A percentile compares a stretch with the other conserved stretches of the same genome.
Evolutionary conservation across 2,113 vertebrate species (phyloP).

Genomic region (Turdus rufiventris): DNA sequence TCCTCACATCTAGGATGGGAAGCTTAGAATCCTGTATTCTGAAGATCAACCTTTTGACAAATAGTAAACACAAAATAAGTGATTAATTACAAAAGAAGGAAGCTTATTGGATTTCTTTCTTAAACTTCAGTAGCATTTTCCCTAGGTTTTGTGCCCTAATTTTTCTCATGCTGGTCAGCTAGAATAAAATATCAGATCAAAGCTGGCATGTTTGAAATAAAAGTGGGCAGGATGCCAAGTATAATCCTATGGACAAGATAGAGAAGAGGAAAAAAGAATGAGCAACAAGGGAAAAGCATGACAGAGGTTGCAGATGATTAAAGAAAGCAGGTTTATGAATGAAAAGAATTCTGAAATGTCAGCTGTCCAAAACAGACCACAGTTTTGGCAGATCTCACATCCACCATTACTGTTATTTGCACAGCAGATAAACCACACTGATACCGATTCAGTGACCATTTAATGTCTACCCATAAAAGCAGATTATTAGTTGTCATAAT

Average conservation of each 20-base stretch:
- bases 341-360: background rate
- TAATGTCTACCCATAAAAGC: background rate
- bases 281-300: background rate
- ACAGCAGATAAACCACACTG: background rate
- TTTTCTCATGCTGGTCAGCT: background rate
- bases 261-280: background rate
- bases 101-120: background rate
- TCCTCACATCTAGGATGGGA: background rate
- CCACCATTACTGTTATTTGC: background rate
- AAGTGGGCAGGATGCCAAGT: background rate
- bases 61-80: background rate
- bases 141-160: background rate
- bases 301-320: background rate
- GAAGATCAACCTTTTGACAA: background rate
- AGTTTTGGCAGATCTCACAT: background rate
- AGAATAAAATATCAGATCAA: background rate
- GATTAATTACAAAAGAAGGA: background rate
- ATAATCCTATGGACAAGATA: background rate
- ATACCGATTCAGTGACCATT: background rate
- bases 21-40: background rate
- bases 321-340: background rate
- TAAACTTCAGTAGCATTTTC: background rate
- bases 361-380: background rate
- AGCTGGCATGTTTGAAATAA: background rate
- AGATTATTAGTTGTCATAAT: background rate